Conservation (phyloP, 2,113 vertebrate species). For the Isurus oxyrinchus region DNA sequence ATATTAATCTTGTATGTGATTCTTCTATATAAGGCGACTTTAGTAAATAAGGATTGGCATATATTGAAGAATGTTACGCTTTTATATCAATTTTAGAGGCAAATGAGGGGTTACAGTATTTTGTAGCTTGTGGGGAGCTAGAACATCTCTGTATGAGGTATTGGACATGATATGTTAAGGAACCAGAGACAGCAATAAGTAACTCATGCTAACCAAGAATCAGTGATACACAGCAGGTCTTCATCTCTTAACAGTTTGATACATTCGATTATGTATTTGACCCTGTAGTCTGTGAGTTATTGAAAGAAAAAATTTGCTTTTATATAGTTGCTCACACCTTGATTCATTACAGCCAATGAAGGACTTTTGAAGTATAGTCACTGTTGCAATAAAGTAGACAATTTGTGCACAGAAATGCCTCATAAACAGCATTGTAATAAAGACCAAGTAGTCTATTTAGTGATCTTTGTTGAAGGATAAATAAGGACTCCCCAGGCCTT, state of each 20-base stretch:
- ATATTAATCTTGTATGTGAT: conserved; percentile 55
- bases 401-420: background rate
- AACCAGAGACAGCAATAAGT: too few species aligned
- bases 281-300: background rate
- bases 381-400: background rate
- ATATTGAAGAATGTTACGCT: background rate
- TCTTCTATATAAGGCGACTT: conserved; percentile 45
- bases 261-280: background rate
- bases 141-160: background rate
- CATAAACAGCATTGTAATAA: background rate
- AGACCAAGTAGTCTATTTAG: background rate
- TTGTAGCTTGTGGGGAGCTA: background rate
- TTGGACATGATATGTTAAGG: background rate
- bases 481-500: background rate
- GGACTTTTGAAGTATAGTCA: background rate
- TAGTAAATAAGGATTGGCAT: conserved; percentile 42
- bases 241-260: background rate
- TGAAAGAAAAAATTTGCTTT: background rate
- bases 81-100: background rate
- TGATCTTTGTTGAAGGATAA: background rate
- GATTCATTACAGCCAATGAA: background rate
- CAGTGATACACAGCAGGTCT: background rate
- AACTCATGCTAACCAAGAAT: background rate
- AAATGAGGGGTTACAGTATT: background rate
- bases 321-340: background rate